Evolutionary conservation across 2,888 invertebrate species (phyloP).

Genomic region (Cheilosia soror): DNA sequence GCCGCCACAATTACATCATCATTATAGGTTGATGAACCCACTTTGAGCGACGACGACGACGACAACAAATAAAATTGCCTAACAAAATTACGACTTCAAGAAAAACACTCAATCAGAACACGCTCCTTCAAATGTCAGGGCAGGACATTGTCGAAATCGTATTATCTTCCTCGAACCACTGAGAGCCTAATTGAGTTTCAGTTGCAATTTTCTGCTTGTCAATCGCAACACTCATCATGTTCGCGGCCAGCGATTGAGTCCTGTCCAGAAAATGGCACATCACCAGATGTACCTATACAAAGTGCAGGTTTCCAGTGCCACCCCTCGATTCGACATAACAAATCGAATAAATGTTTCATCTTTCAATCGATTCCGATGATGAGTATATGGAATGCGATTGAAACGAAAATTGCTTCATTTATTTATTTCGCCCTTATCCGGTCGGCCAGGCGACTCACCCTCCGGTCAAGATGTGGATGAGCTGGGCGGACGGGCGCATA

Average conservation of each 20-base stretch:
- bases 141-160: constrained; percentile 23
- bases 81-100: background rate
- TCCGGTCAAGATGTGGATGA: constrained; percentile 1
- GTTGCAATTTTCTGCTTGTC: constrained; percentile 56
- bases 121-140: constrained; percentile 25
- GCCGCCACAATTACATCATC: background rate
- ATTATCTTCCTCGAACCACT: constrained; percentile 29
- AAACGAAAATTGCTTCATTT: constrained; percentile 66
- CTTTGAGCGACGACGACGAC: background rate
- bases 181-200: constrained; percentile 64
- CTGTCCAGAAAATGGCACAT: constrained; percentile 33
- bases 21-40: background rate
- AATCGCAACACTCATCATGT: background rate
- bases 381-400: constrained; percentile 47
- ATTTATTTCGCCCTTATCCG: constrained; percentile 34
- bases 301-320: background rate
- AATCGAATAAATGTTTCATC: constrained; percentile 72
- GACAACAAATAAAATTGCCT: background rate
- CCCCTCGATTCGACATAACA: constrained; percentile 20
- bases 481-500: constrained; percentile 7
- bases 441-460: background rate
- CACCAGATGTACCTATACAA: constrained; percentile 32
- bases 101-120: background rate
- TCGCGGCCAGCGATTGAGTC: constrained; percentile 28
- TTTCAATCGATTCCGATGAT: constrained; percentile 60